These are phyloP conservation scores for Lasioglossum marginatum DNA, from an alignment of 2,888 invertebrate genomes.

Conservation along the genomic window DNA sequence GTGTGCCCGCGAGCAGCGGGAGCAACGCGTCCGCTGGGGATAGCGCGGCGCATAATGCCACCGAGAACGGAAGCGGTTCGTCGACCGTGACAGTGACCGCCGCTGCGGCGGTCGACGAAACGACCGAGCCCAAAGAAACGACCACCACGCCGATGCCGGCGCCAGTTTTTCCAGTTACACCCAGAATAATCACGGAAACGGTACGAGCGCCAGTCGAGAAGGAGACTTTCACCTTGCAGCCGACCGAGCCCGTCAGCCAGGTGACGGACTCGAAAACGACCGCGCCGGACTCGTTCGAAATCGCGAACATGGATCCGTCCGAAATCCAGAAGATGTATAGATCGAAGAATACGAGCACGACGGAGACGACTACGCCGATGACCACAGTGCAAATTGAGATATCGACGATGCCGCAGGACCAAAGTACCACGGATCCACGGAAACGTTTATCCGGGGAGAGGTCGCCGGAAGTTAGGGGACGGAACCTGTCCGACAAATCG, in stretches of 20 bases:
- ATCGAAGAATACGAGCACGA: constrained; percentile 63
- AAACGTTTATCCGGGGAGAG: constrained; percentile 66
- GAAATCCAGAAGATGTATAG: constrained; percentile 82
- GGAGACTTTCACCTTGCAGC: constrained; percentile 58
- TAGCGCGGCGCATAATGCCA: constrained; percentile 21
- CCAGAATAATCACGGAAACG: constrained; percentile 65
- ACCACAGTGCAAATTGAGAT: constrained; percentile 49
- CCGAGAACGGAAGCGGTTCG: constrained; percentile 43
- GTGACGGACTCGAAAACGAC: constrained; percentile 43
- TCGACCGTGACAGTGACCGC: constrained; percentile 61
- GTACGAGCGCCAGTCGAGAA: constrained; percentile 33
- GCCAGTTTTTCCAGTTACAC: constrained; percentile 76
- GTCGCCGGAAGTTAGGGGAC: constrained; percentile 79
- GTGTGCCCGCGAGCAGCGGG: constrained; percentile 10
- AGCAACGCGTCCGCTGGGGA: constrained; percentile 19
- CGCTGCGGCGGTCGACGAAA: constrained; percentile 51
- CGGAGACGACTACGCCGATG: constrained; percentile 30
- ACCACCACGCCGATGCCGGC: constrained; percentile 47
- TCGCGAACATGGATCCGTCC: constrained; percentile 78
- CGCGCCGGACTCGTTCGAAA: constrained; percentile 66
- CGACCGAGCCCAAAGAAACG: constrained; percentile 44
- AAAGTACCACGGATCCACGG: constrained; percentile 36
- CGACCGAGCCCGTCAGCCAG: constrained; percentile 45
- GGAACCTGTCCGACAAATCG: constrained; percentile 78
- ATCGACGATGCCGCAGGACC: constrained; percentile 42